Percentiles rank a stretch among this genome's conserved stretches.
Evolutionary conservation across 2,888 invertebrate species (phyloP).

Genomic region (Dichetophora obliterata): DNA sequence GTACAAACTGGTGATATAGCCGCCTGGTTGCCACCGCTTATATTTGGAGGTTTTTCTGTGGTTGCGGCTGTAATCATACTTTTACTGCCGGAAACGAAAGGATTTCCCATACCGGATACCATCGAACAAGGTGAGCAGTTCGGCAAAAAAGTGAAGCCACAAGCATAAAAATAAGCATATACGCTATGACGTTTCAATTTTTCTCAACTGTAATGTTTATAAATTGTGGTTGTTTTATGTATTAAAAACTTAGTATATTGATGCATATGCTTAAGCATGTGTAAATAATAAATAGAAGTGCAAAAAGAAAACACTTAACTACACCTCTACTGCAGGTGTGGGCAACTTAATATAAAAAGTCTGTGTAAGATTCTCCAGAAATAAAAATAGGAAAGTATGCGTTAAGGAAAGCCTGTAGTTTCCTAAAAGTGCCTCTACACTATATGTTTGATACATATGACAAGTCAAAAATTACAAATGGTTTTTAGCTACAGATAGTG

Average conservation of each 20-base stretch:
- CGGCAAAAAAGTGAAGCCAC: constrained; percentile 65
- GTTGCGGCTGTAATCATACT: constrained; percentile 78
- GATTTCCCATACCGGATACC: constrained; percentile 79
- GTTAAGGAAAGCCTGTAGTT: no score
- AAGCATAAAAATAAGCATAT: not conserved
- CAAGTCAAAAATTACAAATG: no score
- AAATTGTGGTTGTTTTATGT: no score
- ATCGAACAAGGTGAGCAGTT: constrained; percentile 83
- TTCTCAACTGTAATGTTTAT: no score
- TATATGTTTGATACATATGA: no score
- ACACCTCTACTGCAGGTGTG: not conserved
- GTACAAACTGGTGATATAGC: constrained; percentile 68
- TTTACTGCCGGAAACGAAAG: constrained; percentile 75
- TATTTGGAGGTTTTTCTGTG: constrained; percentile 80
- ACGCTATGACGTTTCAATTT: no score
- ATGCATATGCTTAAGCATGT: not conserved
- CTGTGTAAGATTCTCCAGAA: not conserved
- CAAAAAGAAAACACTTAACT: no score
- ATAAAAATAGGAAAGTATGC: not conserved
- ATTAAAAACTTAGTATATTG: no score
- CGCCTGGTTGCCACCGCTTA: constrained; percentile 77
- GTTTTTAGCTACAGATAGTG: no score
- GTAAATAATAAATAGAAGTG: not conserved
- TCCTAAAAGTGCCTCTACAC: no score
- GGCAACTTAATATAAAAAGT: not conserved